Conservation (phyloP, 1,140 invertebrate species). For the Aphelenchoides fujianensis region DNA sequence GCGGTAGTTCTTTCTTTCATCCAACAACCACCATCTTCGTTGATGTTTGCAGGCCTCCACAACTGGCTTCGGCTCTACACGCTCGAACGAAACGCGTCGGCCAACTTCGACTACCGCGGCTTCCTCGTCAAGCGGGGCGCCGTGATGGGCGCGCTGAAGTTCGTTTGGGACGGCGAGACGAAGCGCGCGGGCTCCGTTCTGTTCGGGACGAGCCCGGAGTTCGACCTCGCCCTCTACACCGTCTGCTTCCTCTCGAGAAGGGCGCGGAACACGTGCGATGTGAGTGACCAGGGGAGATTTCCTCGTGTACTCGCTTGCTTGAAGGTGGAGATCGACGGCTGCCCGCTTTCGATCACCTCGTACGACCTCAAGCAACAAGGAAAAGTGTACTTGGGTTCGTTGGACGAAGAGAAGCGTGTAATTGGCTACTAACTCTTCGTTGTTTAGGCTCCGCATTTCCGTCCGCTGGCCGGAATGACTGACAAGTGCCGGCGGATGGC, state of each 20-base stretch:
- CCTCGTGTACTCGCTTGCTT: not conserved
- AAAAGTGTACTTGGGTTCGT: slow-evolving; percentile 32
- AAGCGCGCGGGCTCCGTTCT: slow-evolving; percentile 79
- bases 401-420: too few species aligned
- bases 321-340: slow-evolving; percentile 38
- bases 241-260: slow-evolving; percentile 75
- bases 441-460: too few species aligned
- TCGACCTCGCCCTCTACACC: slow-evolving; percentile 84
- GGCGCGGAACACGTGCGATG: slow-evolving; percentile 47
- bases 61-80: slow-evolving; percentile 80
- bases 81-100: slow-evolving; percentile 68
- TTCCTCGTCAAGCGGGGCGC: slow-evolving; percentile 59
- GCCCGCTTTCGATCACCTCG: slow-evolving; percentile 27
- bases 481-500: too few species aligned
- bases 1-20: slow-evolving; percentile 37
- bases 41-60: slow-evolving; percentile 72
- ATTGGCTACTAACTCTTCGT: too few species aligned
- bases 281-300: slow-evolving; percentile 12
- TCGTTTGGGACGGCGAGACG: slow-evolving; percentile 69
- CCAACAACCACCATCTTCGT: too few species aligned
- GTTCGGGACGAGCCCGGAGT: slow-evolving; percentile 83
- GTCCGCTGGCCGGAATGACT: slow-evolving; percentile 19
- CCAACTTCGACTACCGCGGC: slow-evolving; percentile 74
- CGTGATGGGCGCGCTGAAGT: not conserved
- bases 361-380: slow-evolving; percentile 31